Evolutionary conservation across 1,140 invertebrate species (phyloP), one percentile per base, ranked within the genome.

Genomic region (Orchesella cincta): DNA sequence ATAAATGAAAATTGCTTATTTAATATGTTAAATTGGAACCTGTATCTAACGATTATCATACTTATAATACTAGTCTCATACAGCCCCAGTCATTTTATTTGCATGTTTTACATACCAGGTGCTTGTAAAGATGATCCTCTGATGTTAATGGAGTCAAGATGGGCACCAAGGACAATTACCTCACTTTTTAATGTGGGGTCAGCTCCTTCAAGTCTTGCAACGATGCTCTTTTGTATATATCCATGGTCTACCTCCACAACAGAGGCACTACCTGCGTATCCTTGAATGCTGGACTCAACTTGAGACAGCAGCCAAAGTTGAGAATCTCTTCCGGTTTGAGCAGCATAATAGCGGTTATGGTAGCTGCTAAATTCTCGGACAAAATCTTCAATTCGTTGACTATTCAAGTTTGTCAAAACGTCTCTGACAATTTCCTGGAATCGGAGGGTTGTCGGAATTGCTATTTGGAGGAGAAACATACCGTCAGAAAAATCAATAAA

Each of bases 81-180:
- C 5, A 12, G 52, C 14, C 23, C 18, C 39, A 5, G 39, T 46
- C 18, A 46, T 33, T 57, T 14, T 18, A 57, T 18, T 57, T n/a
- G 23, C 23, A n/a, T 14, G 8, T 57, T 57, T 57, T 18, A 57
- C 67, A 8, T 2, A 71, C 67, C 76, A 35, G 70, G 62, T 1
- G 74, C 74, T 23, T n/a, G 33, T 52, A 23, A 46, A 28, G 31
- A 57, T 26, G 0, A 0, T 12, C 0, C 64, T 0, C 28, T 23
- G 18, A 0, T 1, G 26, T 34, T 72, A 1, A 76, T 28, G 28
- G 77, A 75, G 35, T 78, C 77, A 29, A 62, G 34, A 76, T 78
- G 77, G 26, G 73, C 77, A 8, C 77, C 77, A 57, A 78, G 31
- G 18, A 78, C 46, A 29, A 78, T n/a, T 1, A 78, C 67, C 57